Conservation (phyloP, 2,797 vertebrate species). For the Alcedo atthis region DNA sequence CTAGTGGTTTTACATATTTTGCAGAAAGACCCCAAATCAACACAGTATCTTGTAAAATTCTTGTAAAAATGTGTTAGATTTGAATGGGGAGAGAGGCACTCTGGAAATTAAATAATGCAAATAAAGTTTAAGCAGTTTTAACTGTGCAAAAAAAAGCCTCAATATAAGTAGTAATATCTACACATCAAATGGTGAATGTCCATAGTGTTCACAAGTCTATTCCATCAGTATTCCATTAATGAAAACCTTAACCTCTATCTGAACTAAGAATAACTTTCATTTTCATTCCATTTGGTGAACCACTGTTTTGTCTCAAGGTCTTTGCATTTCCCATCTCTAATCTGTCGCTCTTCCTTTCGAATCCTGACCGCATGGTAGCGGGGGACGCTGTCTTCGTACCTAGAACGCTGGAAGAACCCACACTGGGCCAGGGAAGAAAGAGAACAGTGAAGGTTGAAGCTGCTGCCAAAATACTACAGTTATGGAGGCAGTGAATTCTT, state of each 20-base stretch:
- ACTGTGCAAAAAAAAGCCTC: constrained; percentile 74
- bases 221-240: constrained; percentile 11
- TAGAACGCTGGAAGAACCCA: constrained; percentile 95
- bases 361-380: constrained; percentile 95
- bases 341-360: constrained; percentile 86
- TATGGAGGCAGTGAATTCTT: neutral
- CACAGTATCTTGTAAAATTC: neutral
- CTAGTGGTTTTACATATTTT: neutral
- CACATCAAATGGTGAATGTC: constrained; percentile 54
- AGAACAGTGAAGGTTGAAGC: neutral
- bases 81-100: constrained; percentile 45
- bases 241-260: constrained; percentile 28
- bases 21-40: neutral
- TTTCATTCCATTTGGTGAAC: constrained; percentile 93
- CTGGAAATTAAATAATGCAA: constrained; percentile 73
- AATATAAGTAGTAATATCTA: constrained; percentile 54
- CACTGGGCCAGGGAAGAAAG: constrained; percentile 79
- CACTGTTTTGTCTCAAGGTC: constrained; percentile 90
- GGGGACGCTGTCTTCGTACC: constrained; percentile 91
- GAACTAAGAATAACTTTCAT: constrained; percentile 89
- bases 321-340: constrained; percentile 81
- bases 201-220: constrained; percentile 36
- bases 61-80: neutral
- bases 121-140: constrained; percentile 59
- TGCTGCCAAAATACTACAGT: neutral